Evolutionary conservation across 2,797 vertebrate genomes (phyloP).

Genomic region (Ficedula albicollis): DNA sequence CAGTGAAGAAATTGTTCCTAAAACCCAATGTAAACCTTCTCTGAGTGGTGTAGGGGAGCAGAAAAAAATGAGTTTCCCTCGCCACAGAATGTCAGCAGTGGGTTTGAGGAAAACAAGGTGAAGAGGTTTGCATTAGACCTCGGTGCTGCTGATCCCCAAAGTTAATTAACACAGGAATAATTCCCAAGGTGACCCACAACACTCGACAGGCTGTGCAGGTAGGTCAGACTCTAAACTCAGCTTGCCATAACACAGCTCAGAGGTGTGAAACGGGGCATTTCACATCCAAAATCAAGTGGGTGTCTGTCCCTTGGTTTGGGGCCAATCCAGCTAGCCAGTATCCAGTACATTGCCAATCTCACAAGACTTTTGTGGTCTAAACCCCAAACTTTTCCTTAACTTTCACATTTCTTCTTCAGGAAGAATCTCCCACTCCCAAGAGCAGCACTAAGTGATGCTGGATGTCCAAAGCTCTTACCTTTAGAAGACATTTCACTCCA

Average conservation of each 20-base stretch:
- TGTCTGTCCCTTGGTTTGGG: neutral
- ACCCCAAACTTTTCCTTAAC: neutral
- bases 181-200: neutral
- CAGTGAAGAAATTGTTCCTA: no score
- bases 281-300: neutral
- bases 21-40: no score
- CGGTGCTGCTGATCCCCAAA: no score
- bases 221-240: rapidly evolving
- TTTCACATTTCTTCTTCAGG: neutral
- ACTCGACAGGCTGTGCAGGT: neutral
- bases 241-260: neutral
- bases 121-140: neutral
- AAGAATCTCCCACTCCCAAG: neutral
- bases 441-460: neutral
- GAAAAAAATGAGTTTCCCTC: neutral
- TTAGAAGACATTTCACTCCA: neutral
- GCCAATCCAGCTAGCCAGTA: no score
- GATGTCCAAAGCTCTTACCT: neutral
- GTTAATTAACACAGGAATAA: rapidly evolving
- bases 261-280: neutral
- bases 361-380: neutral
- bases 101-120: no score
- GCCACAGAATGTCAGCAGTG: neutral
- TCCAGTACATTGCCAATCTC: neutral
- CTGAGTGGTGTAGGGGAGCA: no score